Percentiles rank a stretch among this genome's conserved stretches.
Conservation (phyloP, 2,797 vertebrate species). For the Microtus californicus region DNA sequence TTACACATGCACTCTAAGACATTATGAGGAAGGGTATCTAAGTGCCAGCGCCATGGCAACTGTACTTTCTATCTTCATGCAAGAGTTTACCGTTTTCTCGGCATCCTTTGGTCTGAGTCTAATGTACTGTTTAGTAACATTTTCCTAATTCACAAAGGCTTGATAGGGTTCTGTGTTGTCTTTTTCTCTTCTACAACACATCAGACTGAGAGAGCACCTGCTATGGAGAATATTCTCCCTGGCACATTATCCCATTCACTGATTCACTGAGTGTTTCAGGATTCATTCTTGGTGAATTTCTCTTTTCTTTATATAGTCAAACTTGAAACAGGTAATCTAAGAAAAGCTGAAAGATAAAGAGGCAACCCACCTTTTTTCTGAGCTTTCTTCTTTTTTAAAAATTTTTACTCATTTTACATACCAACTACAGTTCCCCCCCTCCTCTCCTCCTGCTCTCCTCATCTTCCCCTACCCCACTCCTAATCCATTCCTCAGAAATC, state of each 20-base stretch:
- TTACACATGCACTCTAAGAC: not conserved
- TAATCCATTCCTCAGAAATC: too few relatives aligned
- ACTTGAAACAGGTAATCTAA: not conserved
- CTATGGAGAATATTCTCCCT: not conserved
- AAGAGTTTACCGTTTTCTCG: not conserved
- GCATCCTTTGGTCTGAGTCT: not conserved
- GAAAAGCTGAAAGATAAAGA: constrained; percentile 6
- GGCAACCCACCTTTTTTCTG: not conserved
- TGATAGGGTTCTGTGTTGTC: not conserved
- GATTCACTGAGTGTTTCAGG: not conserved
- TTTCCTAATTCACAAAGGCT: not conserved
- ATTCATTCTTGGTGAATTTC: not conserved
- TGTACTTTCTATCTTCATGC: not conserved
- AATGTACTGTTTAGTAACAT: not conserved
- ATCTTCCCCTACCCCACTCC: too few relatives aligned
- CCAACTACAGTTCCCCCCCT: too few relatives aligned
- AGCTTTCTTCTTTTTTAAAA: too few relatives aligned
- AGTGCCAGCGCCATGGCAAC: not conserved
- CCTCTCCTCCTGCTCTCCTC: too few relatives aligned
- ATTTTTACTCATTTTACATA: too few relatives aligned
- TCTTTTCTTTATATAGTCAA: not conserved
- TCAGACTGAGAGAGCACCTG: not conserved
- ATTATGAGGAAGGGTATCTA: not conserved
- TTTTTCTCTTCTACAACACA: not conserved
- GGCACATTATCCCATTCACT: not conserved